These are phyloP conservation scores for Eupithecia vulgata DNA, from an alignment of 2,888 invertebrate genomes.

Conservation along the genomic window DNA sequence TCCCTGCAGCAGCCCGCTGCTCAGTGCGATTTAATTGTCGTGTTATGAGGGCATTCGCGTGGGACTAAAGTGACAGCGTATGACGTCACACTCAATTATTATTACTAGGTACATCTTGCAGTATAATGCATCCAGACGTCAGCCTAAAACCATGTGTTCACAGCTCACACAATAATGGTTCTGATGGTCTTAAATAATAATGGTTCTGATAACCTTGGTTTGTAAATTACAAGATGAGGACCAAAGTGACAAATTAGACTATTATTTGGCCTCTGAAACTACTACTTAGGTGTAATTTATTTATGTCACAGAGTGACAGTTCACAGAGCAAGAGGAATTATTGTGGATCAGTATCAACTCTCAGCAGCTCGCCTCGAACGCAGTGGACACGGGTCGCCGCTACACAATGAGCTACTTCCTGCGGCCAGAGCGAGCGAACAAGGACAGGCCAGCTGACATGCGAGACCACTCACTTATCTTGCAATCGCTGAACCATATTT, in stretches of 20 bases:
- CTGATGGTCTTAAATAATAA: conserved; percentile 3
- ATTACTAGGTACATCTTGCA: conserved; percentile 37
- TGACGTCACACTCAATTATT: conserved; percentile 67
- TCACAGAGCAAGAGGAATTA: conserved; percentile 33
- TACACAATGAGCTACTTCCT: conserved; percentile 78
- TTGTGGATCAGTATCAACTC: conserved; percentile 42
- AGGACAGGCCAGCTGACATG: conserved; percentile 72
- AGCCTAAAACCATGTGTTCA: conserved; percentile 21
- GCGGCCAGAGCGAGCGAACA: conserved; percentile 66
- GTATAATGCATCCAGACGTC: conserved; percentile 49
- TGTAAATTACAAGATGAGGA: background rate
- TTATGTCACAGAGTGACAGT: conserved; percentile 24
- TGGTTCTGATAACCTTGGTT: conserved; percentile 1
- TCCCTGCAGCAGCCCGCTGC: conserved; percentile 49
- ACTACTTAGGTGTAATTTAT: conserved; percentile 6
- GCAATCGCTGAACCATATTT: conserved; percentile 50
- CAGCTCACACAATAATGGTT: background rate
- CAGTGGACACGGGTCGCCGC: conserved; percentile 72
- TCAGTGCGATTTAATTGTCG: conserved; percentile 73
- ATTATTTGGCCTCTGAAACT: conserved; percentile 5
- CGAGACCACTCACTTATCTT: conserved; percentile 57
- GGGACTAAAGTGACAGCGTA: conserved; percentile 60
- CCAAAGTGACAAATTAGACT: background rate
- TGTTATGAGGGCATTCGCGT: conserved; percentile 67
- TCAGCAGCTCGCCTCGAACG: conserved; percentile 50